Base-by-base conservation (phyloP, 2,113 vertebrate species). In the Madoqua kirkii region DNA sequence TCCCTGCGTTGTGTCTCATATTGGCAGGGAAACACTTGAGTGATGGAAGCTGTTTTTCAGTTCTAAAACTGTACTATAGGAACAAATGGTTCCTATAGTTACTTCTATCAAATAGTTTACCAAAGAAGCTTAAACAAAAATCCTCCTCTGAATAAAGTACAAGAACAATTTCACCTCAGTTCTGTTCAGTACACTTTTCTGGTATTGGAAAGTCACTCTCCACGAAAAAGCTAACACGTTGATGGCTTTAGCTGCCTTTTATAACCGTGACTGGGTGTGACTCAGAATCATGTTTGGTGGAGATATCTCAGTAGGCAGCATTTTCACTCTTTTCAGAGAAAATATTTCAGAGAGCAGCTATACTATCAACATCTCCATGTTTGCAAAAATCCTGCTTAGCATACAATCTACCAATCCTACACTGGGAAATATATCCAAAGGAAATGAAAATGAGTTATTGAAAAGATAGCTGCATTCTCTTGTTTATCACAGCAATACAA, bases 301-400 rank as follows among this genome's bases (percentile, higher is more conserved):
- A 91, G 87, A 67, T 50, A 36, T n/a, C 43, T 91, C 93, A 83
- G 79, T 84, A 83, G 78, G 43, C 71, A 87, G 60, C 78, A 87
- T 60, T 97, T 91, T 91, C 78, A 96, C 59, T 91, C 85, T 78
- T 88, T 93, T 59, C n/a, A 91, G 96, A 60, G 90, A 87, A 93
- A 86, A 67, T 62, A 87, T 74, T 93, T 95, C 76, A 85, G n/a
- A 88, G 87, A 90, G 10, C 64, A 64, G 40, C 52, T 64, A 13
- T 71, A 40, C 40, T 59, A 55, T 93, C 82, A 96, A 36, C 36
- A 91, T 82, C 45, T 91, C 40, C 57, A 14, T 87, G 45, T 95
- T 64, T 76, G 59, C 67, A 86, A 91, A 96, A 93, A 29, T 52
- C 10, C 64, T 54, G 14, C 40, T 43, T 82, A 64, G 57, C n/a